Evolutionary conservation across 92 coral and sea anemone genomes (phyloP), one percentile per base, ranked within the genome.

Genomic region (Phymanthus crucifer): DNA sequence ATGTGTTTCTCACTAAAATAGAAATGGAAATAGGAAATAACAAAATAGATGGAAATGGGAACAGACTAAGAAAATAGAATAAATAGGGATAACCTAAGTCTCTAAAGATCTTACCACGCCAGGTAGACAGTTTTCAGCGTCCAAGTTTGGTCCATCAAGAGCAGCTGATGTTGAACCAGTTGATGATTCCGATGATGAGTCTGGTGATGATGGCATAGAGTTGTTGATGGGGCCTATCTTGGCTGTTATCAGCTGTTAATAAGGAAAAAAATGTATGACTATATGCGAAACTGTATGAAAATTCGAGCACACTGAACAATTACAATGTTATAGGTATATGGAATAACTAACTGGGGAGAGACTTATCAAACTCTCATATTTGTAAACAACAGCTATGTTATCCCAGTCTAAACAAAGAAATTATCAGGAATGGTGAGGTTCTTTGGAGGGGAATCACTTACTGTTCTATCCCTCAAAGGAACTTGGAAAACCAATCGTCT

Each of bases 191-290:
- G 99, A 95, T 8, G 99, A 95, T 11, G 99, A 95, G 80, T 95
- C 99, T 46, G 99, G 99, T 64, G 99, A 95, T n/a, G 99, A 95
- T 3, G 99, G 99, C 98, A 95, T 91, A 65, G 99, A 95, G 84
- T 90, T 88, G 72, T 93, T 91, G 19, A 93, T 70, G 8, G 97
- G 92, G 43, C 96, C 98, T 61, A 95, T 83, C 88, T 93, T 95
- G 75, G 97, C 99, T 52, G 99, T 95, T 81, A 95, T 95, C 65
- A 95, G 78, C 99, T 95, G 90, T 58, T 40, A 38, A 12, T 21
- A n/a, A n/a, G 64, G 3, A 54, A 54, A 54, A 45, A 54, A n/a
- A 54, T 21, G n/a, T 5, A 19, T 2, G 7, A 54, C n/a, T 6
- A 54, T 0, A 4, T 0, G 11, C 31, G n/a, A 7, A 21, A 24